These are phyloP conservation scores for Rhorus exstirpatorius DNA, from an alignment of 2,888 invertebrate species.

Conservation along the genomic window DNA sequence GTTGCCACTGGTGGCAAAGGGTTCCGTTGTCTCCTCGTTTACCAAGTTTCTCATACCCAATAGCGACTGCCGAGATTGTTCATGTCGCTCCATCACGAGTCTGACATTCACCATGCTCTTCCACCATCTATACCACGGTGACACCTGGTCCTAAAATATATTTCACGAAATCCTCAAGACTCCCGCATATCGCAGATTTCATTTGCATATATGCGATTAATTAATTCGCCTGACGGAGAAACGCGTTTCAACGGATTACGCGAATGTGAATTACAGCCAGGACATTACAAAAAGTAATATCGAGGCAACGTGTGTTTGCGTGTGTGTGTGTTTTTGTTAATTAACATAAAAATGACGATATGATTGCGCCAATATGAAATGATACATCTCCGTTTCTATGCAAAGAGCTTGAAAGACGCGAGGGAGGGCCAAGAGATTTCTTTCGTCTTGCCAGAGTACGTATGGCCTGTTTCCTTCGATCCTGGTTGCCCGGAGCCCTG, in stretches of 20 bases:
- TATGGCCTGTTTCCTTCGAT: constrained; percentile 5
- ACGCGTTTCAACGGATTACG: too few relatives aligned
- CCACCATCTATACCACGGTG: constrained; percentile 91
- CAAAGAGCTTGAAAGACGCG: too few relatives aligned
- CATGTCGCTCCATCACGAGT: constrained; percentile 87
- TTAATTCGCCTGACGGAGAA: background rate
- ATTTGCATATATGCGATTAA: background rate
- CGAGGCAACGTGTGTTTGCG: too few relatives aligned
- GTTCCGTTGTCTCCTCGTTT: constrained; percentile 39
- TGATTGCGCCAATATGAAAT: too few relatives aligned
- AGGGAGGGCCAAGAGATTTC: background rate
- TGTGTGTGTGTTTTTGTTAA: too few relatives aligned
- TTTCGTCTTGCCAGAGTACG: background rate
- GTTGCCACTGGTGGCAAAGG: constrained; percentile 32
- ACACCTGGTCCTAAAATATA: constrained; percentile 87
- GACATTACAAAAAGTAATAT: too few relatives aligned
- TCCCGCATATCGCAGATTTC: constrained; percentile 2
- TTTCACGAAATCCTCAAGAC: constrained; percentile 21
- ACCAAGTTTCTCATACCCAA: constrained; percentile 39
- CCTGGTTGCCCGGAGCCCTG: background rate
- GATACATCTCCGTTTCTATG: too few relatives aligned
- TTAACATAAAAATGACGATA: too few relatives aligned
- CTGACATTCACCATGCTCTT: constrained; percentile 89
- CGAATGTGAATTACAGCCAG: too few relatives aligned
- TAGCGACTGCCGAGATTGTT: constrained; percentile 57